Evolutionary conservation across 2,888 invertebrate species (phyloP), one percentile per base, ranked within the genome.

Genomic region (Lathronympha strigana): DNA sequence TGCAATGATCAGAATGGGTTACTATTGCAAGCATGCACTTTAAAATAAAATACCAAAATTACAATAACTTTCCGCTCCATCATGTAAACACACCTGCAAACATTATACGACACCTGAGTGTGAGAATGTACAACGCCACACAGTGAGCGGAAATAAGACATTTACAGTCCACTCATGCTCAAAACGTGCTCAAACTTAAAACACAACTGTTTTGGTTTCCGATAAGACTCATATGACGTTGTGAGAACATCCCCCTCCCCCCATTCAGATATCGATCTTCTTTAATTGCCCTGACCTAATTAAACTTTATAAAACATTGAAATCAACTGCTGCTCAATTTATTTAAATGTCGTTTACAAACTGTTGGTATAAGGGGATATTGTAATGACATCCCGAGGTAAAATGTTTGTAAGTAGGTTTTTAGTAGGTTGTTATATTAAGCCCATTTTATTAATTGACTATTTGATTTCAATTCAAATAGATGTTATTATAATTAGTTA

Each of bases 141-240:
- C 47, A 54, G 50, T 21, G 40, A 50, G 53, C 38, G 66, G 61
- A 61, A 66, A 66, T 54, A 66, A 49, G 66, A 47, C 54, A 66
- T 66, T 66, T 66, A 54, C 38, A 66, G 61, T 66, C 66, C 36
- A 40, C 60, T 36, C 53, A 54, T 21, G 60, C 38, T 36, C 15
- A 19, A 15, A 47, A 60, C 64, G 64, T 66, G 66, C 61, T 49
- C 54, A 53, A 66, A 66, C 66, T 66, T 54, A 36, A 47, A 66
- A 61, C 54, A 49, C 50, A 17, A 63, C 64, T 60, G 38, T 31
- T 60, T 47, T 61, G 60, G 43, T 66, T 40, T 49, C 53, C 60
- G 60, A 66, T 66, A 61, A 61, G 61, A 51, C 58, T 23, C 21
- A 40, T 45, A 17, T 40, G 43, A 63, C 43, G 38, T 49, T 38